Evolutionary conservation across 2,113 vertebrate species (phyloP), one percentile per base, ranked within the genome.

Genomic region (Dolichotis patagonum): DNA sequence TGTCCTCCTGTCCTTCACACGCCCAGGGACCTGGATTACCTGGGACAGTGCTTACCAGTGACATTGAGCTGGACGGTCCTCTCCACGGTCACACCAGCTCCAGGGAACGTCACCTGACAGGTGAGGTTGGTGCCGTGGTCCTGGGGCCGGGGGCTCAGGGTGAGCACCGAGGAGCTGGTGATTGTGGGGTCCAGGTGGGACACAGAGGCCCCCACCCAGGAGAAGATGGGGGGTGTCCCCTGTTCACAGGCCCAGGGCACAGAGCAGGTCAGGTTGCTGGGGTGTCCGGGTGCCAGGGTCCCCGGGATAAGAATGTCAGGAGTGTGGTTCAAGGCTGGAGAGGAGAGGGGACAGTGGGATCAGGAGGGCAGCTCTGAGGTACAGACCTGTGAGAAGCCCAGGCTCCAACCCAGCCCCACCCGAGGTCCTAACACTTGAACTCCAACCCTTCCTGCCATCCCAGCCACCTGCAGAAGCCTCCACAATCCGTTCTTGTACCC

Each of bases 21-120:
- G 10, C 19, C 8, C 52, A 41, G 12, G 17, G 10, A 6, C 17
- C 6, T 2, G 0, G 17, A 35, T 4, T 19, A 0, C 22, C 19
- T 3, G 14, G 1, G 19, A 46, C 46, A 14, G 8, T 2, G 30
- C 91, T 91, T 54, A 87, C 46, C 62, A 14, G 46, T 46, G 5
- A 83, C 46, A 0, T 14, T 83, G 32, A 92, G 77, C 24, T 56
- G 77, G 19, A 89, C 0, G 2, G 84, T 91, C 5, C 0, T 85
- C 17, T 35, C 12, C 3, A 7, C 17, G 1, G 62, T 85, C 38
- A 91, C 13, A 38, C 7, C 7, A 0, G 43, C 41, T 12, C 28
- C 43, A n/a, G 63, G 63, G 20, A 95, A 4, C 22, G 17, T 82
- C 88, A 97, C 91, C 49, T 58, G 56, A n/a, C 91, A 96, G 84